These are phyloP conservation scores for Gadopsis marmoratus DNA, from an alignment of 2,797 vertebrate genomes.

Conservation along the genomic window DNA sequence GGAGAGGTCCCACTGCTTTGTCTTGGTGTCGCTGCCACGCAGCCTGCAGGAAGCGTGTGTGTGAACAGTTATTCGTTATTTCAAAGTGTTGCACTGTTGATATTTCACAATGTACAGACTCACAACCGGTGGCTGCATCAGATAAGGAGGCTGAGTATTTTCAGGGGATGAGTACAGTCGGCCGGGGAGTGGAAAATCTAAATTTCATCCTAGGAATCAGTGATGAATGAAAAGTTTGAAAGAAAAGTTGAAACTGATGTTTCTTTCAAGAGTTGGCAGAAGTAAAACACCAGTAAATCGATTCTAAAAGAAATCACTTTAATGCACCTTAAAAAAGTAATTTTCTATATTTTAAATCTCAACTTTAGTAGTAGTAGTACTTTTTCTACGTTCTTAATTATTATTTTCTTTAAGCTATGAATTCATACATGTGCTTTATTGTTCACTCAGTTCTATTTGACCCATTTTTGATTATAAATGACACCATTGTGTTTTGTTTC, in stretches of 20 bases:
- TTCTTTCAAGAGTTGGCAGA: neutral
- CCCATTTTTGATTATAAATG: neutral
- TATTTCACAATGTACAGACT: neutral
- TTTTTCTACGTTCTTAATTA: neutral
- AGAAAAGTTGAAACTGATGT: neutral
- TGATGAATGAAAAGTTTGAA: too few species aligned
- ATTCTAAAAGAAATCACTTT: neutral
- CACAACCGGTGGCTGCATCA: neutral
- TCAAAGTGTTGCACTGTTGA: neutral
- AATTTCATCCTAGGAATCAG: neutral
- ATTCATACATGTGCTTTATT: neutral
- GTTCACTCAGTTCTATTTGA: neutral
- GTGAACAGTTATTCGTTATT: neutral
- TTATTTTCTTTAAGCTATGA: neutral
- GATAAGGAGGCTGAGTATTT: too few species aligned
- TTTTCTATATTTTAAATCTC: neutral
- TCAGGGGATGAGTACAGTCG: neutral
- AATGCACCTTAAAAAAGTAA: neutral
- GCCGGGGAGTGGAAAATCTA: too few species aligned
- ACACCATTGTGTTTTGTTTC: neutral
- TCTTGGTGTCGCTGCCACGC: neutral
- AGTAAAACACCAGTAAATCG: neutral
- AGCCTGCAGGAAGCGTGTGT: neutral
- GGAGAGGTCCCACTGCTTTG: neutral
- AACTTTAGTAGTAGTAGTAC: neutral